Evolutionary conservation across 2,113 vertebrate species (phyloP), one percentile per base, ranked within the genome.

Genomic region (Poeciliopsis turrubarensis): DNA sequence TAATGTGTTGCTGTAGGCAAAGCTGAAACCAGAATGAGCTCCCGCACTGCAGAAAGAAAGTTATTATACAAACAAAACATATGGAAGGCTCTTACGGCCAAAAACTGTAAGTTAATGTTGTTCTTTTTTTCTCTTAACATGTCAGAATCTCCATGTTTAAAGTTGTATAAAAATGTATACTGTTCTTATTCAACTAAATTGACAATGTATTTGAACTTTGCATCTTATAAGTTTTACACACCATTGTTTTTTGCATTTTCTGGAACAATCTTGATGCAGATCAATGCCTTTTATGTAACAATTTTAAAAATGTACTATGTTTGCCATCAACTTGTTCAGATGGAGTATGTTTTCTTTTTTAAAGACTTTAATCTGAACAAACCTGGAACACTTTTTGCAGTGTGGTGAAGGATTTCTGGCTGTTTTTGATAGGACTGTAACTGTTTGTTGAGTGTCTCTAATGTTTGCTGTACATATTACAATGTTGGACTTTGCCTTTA

Each of bases 381-480:
- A 29, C 60, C 11, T 19, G n/a, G 30, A 68, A 17, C 10, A 10
- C n/a, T 30, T 66, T 72, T 51, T 83, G 78, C 62, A 74, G 79
- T 73, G 69, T 78, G 64, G 75, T 27, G 1, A 4, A 54, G 62
- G 29, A 17, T 61, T 32, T 80, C 41, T 75, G 65, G 32, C 64
- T 10, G 57, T 10, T 63, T 79, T 60, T 26, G 54, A 47, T 70
- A 65, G n/a, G 31, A 77, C 22, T 47, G 15, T 68, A 74, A 54
- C 75, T 84, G 10, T 71, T 70, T 78, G 79, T 85, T 74, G 75
- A 79, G 73, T 30, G 44, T 84, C 37, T 65, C 54, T 65, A 31
- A 44, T 51, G 41, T 80, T 85, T 44, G n/a, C 69, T 91, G 83
- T 91, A 87, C 64, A 86, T 87, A 83, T 39, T 76, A 65, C 8